phyloP scores from a whole-genome alignment of 2,888 invertebrate genomes.

The Kryphioiulus occultus region DNA sequence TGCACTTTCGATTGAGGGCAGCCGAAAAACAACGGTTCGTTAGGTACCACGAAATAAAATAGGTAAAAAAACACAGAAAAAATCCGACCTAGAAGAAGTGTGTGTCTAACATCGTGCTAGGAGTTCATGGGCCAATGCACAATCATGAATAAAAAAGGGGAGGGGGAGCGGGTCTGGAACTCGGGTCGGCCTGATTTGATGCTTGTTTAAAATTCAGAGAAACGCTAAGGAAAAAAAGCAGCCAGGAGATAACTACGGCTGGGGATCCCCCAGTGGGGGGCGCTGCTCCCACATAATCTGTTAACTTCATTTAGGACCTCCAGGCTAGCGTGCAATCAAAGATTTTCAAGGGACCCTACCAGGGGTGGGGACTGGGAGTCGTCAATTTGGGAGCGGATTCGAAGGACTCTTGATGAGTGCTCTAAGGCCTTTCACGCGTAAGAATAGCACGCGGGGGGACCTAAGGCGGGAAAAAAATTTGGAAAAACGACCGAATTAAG shows the following conservation, averaged over 20 bases:
- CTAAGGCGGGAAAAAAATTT: neutral
- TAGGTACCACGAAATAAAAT: slow-evolving; percentile 45
- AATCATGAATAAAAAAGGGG: slow-evolving; percentile 47
- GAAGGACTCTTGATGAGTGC: slow-evolving; percentile 6
- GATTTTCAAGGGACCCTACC: neutral
- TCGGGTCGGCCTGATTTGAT: slow-evolving; percentile 43
- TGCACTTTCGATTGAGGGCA: slow-evolving; percentile 48
- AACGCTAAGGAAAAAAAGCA: neutral
- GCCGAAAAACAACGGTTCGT: slow-evolving; percentile 49
- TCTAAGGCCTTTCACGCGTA: slow-evolving; percentile 1
- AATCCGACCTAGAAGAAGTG: neutral
- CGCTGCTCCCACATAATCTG: slow-evolving; percentile 35
- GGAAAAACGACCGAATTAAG: neutral
- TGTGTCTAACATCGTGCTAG: neutral
- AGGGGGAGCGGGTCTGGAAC: slow-evolving; percentile 41
- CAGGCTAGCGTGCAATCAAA: slow-evolving; percentile 35
- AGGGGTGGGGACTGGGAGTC: neutral
- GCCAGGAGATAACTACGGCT: neutral
- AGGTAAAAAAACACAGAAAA: slow-evolving; percentile 34
- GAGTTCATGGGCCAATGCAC: slow-evolving; percentile 48
- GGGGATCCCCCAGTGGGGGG: neutral
- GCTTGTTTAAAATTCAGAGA: slow-evolving; percentile 50
- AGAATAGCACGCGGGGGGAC: neutral
- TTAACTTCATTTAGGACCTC: slow-evolving; percentile 35
- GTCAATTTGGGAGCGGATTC: slow-evolving; percentile 12